A percentile compares a stretch with the other conserved stretches of the same genome.
phyloP scores from a whole-genome alignment of 2,888 invertebrate species.

The Epinotia nisella region DNA sequence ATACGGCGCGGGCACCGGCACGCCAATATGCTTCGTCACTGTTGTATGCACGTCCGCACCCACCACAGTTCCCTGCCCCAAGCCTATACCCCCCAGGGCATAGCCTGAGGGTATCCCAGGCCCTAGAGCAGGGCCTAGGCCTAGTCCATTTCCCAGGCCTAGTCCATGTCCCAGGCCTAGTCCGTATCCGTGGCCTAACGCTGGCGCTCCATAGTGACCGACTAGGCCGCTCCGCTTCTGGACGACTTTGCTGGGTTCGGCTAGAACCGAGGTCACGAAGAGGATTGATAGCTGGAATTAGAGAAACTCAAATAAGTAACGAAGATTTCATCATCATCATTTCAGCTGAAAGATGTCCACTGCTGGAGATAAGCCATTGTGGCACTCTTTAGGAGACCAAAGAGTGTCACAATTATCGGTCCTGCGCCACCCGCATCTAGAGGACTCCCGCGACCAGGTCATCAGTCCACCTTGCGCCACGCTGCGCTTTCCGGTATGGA shows the following conservation, averaged over 20 bases:
- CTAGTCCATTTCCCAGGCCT: constrained; percentile 34
- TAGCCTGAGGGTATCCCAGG: constrained; percentile 48
- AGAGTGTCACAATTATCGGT: too few relatives aligned
- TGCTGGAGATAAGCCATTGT: too few relatives aligned
- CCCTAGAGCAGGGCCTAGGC: constrained; percentile 42
- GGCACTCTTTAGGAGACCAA: too few relatives aligned
- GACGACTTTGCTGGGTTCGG: constrained; percentile 76
- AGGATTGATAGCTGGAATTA: constrained; percentile 69
- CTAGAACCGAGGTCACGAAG: constrained; percentile 71
- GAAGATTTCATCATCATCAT: background rate
- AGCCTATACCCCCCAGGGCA: constrained; percentile 49
- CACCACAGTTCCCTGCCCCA: constrained; percentile 59
- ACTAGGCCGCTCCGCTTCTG: constrained; percentile 76
- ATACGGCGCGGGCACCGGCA: constrained; percentile 79
- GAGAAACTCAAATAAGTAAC: background rate
- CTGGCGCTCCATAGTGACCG: constrained; percentile 66
- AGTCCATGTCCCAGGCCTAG: constrained; percentile 31
- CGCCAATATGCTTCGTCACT: constrained; percentile 79
- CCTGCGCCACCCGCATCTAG: too few relatives aligned
- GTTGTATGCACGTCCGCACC: constrained; percentile 81
- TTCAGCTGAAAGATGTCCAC: too few relatives aligned
- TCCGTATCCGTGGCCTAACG: constrained; percentile 49
- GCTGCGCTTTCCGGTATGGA: too few relatives aligned
- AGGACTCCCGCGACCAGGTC: too few relatives aligned
- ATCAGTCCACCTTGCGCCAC: too few relatives aligned